phyloP scores from a whole-genome alignment of 2,113 vertebrate species.

The Zosterops borbonicus region DNA sequence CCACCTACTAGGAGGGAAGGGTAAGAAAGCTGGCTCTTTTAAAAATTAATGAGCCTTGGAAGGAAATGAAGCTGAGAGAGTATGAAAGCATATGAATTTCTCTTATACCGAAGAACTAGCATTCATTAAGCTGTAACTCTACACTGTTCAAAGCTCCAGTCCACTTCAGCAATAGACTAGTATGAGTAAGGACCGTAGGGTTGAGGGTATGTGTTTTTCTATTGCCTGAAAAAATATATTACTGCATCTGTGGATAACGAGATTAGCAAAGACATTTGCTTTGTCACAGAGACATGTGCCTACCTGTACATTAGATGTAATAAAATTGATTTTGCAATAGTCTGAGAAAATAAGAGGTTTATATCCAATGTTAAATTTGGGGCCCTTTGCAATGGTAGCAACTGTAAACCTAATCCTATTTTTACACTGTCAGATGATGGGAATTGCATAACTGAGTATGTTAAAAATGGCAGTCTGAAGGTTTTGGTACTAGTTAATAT shows the following conservation, averaged over 20 bases:
- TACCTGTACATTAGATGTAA: neutral
- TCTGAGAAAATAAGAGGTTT: neutral
- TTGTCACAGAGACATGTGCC: neutral
- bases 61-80: slow-evolving; percentile 67
- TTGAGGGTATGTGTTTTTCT: neutral
- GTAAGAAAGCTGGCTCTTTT: slow-evolving; percentile 64
- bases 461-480: neutral
- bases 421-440: neutral
- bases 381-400: neutral
- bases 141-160: slow-evolving; percentile 40
- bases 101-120: slow-evolving; percentile 49
- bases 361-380: neutral
- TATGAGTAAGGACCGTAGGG: slow-evolving; percentile 13
- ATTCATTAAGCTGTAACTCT: slow-evolving; percentile 63
- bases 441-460: neutral
- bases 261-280: neutral
- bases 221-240: slow-evolving; percentile 39
- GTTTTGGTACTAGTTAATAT: neutral
- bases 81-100: slow-evolving; percentile 64
- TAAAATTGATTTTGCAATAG: neutral
- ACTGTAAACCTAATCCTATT: neutral
- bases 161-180: slow-evolving; percentile 29
- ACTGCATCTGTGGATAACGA: neutral
- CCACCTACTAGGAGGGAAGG: slow-evolving; percentile 62
- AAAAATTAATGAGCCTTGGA: slow-evolving; percentile 70